Base-by-base conservation (phyloP, 2,888 invertebrate genomes). In the Lasioglossum pauxillum region DNA sequence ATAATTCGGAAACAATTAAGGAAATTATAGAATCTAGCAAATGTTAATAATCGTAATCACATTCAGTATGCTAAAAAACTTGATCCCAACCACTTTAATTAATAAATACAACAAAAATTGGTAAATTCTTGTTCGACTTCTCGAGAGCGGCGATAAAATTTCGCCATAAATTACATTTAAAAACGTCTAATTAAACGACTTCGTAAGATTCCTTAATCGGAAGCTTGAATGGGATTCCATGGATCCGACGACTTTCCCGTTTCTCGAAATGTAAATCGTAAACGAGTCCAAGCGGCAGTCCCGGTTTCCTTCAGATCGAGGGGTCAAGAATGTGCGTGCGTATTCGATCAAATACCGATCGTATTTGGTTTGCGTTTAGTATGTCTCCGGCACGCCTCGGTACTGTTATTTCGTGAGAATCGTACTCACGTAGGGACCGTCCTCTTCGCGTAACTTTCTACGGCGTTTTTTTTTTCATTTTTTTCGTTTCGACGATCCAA, bases 301-400 rank as follows among this genome's bases (percentile, higher is more conserved):
- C 74, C 73, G 41, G 7, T 31, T 80, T 10, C 64, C 23, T 75
- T 60, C 7, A 27, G 75, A 71, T 44, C 31, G 78, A 64, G 77
- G 57, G 76, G 35, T 74, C 72, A 72, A 73, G 74, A 82, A 90
- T 88, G 78, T 38, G 78, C 72, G 53, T 77, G 38, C 53, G 85
- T 88, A 90, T 91, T 92, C 87, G 87, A 88, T 87, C 82, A 87
- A 88, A 92, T 90, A 87, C 86, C 88, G 89, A 85, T 87, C 88
- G 88, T 89, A 93, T 93, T 92, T 92, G 90, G 91, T 83, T 80
- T 92, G 86, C 88, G 88, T 84, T 94, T 93, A 92, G 93, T 93
- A 94, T 94, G 93, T 92, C 86, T 84, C 85, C 64, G 85, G 81
- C 90, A 86, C 82, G 76, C 41, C 81, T 76, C 75, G 80, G 78